These are phyloP conservation scores for Connochaetes taurinus DNA, from an alignment of 2,113 vertebrate genomes.

Conservation along the genomic window DNA sequence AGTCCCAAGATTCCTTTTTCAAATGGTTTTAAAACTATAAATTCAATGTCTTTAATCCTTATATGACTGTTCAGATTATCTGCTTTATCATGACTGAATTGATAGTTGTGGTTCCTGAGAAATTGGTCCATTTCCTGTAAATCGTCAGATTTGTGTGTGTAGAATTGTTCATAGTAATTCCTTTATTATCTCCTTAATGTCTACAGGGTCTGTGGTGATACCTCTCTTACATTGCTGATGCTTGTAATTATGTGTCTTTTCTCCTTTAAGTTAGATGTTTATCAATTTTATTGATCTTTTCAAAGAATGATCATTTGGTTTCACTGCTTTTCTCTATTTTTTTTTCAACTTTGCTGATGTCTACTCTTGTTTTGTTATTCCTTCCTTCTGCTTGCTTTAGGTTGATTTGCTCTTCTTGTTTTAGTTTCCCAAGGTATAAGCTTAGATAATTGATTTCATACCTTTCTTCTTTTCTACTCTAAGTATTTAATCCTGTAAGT, in stretches of 20 bases:
- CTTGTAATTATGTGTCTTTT: not conserved
- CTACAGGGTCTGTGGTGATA: not conserved
- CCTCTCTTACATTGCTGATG: not conserved
- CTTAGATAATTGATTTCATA: not conserved
- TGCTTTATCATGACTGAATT: not conserved
- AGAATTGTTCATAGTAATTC: not conserved
- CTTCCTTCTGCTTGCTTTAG: not conserved
- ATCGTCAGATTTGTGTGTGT: not conserved
- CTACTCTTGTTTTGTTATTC: not conserved
- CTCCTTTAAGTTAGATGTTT: not conserved
- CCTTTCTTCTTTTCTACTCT: not conserved
- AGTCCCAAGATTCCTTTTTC: not conserved
- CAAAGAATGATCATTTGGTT: not conserved
- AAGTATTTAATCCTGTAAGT: not conserved
- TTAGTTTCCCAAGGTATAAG: not conserved
- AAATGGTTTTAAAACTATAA: not conserved
- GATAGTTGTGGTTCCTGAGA: not conserved
- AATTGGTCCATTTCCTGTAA: not conserved
- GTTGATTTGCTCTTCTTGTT: not conserved
- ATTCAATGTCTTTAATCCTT: not conserved
- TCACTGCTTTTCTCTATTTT: not conserved
- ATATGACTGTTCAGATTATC: not conserved
- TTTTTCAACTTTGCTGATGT: not conserved
- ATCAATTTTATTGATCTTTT: not conserved
- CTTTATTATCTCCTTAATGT: not conserved